These are phyloP conservation scores for Napeogenes sylphis DNA, from an alignment of 2,888 invertebrate species.

Conservation along the genomic window DNA sequence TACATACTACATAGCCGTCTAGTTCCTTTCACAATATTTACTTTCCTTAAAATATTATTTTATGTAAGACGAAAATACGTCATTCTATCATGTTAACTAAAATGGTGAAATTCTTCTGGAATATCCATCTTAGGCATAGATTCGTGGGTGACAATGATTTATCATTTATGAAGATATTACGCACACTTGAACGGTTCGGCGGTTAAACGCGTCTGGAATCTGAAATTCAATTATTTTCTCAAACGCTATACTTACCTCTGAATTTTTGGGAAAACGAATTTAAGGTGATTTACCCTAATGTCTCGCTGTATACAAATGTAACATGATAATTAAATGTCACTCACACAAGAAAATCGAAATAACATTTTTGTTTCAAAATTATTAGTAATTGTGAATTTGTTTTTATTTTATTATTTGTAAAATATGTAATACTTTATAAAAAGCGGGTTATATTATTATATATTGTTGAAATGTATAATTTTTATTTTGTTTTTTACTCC, in stretches of 20 bases:
- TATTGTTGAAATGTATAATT: not conserved
- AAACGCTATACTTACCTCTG: constrained; percentile 22
- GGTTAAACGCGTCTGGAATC: constrained; percentile 45
- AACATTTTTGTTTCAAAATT: not conserved
- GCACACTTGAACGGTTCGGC: constrained; percentile 32
- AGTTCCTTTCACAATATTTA: not conserved
- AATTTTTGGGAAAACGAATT: constrained; percentile 24
- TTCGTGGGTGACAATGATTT: constrained; percentile 44
- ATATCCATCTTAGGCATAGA: constrained; percentile 20
- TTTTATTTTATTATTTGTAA: too few relatives aligned
- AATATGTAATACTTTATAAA: not conserved
- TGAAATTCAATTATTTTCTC: constrained; percentile 56
- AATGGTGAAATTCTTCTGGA: constrained; percentile 18
- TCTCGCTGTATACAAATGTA: not conserved
- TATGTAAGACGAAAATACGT: not conserved
- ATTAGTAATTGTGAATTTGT: too few relatives aligned
- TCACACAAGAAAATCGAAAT: not conserved
- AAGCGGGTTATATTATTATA: too few relatives aligned
- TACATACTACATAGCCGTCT: not conserved
- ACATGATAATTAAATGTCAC: constrained; percentile 1
- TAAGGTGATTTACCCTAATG: constrained; percentile 3
- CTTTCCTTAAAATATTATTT: not conserved
- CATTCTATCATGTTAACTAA: constrained; percentile 8
- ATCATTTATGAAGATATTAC: constrained; percentile 45
- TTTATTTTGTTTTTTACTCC: not conserved